Conservation (phyloP, 2,797 vertebrate genomes). For the Gephyroberyx darwinii region DNA sequence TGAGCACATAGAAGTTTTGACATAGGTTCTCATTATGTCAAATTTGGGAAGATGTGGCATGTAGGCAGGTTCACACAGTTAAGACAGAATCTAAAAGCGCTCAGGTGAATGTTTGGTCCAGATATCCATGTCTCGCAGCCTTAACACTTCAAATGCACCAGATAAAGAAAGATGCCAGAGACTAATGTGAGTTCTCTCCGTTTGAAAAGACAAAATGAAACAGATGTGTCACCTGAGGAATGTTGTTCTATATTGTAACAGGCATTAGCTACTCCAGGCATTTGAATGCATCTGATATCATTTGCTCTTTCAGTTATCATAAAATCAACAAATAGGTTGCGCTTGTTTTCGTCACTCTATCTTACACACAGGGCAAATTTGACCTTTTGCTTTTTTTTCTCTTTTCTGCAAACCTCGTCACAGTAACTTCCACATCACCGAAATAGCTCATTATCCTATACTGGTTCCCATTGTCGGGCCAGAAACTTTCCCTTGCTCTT, state of each 20-base stretch:
- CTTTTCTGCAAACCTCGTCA: conserved; percentile 44
- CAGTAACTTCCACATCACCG: conserved; percentile 26
- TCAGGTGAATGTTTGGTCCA: conserved; percentile 17
- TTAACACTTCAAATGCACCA: conserved; percentile 44
- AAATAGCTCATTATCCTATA: conserved; percentile 39
- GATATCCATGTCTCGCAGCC: conserved; percentile 39
- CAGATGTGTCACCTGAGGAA: conserved; percentile 75
- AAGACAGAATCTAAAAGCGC: not conserved
- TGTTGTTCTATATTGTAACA: conserved; percentile 53
- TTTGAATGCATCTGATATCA: conserved; percentile 40
- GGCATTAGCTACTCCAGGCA: conserved; percentile 28
- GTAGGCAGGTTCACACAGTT: conserved; percentile 20
- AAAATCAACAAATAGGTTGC: conserved; percentile 26
- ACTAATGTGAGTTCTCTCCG: conserved; percentile 51
- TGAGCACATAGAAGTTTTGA: not conserved
- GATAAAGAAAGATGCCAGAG: conserved; percentile 58
- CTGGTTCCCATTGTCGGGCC: conserved; percentile 52
- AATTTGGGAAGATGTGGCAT: conserved; percentile 31
- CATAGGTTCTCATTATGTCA: conserved; percentile 22
- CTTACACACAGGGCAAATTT: conserved; percentile 54
- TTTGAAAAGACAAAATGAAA: conserved; percentile 61
- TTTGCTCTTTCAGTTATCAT: conserved; percentile 40
- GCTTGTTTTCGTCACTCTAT: conserved; percentile 42
- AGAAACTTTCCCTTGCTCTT: conserved; percentile 52
- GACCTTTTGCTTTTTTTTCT: conserved; percentile 47